These are phyloP conservation scores for Lacerta viridis DNA, from an alignment of 2,797 vertebrate species.

Conservation along the genomic window DNA sequence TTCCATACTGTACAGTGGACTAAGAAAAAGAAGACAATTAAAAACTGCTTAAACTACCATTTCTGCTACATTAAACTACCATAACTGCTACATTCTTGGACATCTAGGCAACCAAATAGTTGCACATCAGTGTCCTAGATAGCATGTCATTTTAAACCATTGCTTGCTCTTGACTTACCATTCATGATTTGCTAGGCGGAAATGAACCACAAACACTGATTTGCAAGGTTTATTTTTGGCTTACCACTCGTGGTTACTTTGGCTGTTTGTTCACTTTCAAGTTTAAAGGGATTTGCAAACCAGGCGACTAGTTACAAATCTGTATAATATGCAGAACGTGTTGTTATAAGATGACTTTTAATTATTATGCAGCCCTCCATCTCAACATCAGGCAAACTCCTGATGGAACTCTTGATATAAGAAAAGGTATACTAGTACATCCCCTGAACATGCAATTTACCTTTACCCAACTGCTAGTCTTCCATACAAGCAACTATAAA, in stretches of 20 bases:
- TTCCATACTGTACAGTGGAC: background rate
- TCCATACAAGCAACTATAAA: background rate
- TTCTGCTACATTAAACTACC: too few relatives aligned
- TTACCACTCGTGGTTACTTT: too few relatives aligned
- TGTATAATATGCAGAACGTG: background rate
- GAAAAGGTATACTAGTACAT: background rate
- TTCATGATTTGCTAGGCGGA: too few relatives aligned
- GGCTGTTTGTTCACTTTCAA: too few relatives aligned
- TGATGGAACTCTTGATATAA: background rate
- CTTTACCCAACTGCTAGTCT: background rate
- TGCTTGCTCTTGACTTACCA: too few relatives aligned
- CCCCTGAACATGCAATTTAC: background rate
- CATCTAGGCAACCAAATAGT: constrained; percentile 6
- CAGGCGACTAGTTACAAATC: background rate
- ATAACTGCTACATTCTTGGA: constrained; percentile 1
- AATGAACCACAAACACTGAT: too few relatives aligned
- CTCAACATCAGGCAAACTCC: background rate
- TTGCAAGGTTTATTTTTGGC: too few relatives aligned
- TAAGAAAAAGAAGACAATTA: background rate
- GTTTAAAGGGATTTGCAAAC: background rate
- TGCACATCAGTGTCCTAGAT: background rate
- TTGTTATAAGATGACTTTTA: background rate
- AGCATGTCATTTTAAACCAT: too few relatives aligned
- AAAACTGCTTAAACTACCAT: background rate
- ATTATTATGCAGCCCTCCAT: background rate